Base-by-base conservation (phyloP, 2,888 invertebrate species). In the Apantesis nais region DNA sequence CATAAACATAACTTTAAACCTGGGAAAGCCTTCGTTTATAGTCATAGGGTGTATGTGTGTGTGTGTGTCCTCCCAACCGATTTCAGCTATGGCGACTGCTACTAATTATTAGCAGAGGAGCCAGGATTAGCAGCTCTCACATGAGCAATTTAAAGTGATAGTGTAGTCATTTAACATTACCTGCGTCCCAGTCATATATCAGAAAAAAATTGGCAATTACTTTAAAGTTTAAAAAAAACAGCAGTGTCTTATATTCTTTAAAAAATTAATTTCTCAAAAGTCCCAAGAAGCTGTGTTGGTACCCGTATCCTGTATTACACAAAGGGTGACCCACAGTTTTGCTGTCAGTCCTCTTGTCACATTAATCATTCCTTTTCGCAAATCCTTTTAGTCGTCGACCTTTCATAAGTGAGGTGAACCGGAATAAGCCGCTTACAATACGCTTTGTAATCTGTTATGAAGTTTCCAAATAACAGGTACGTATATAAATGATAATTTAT, bases 351-450 rank as follows among this genome's bases (percentile, higher is more conserved):
- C 72, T 63, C 62, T 62, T 63, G 70, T 74, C 79, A 74, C 86
- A 87, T 89, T 89, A 87, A 87, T 90, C 85, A 89, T 86, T 84
- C 86, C 83, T 76, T 82, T 86, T 82, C 67, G 79, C 80, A 85
- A 88, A 88, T 87, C 88, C 89, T 83, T 86, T 86, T 80, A 85
- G 84, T 79, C 79, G 78, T 71, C 77, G 78, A 85, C 86, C 86
- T 87, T 88, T 86, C 83, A 80, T 79, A 73, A 76, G 71, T 73
- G 72, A 78, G 80, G 76, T 80, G 75, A 77, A 83, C 80, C 74
- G 74, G 76, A 79, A 78, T 88, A 88, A 88, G 80, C 85, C 66
- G 85, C 83, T 88, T 85, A 83, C 73, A 79, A 80, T 83, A 75
- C 52, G 65, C 39, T 66, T 65, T 64, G 67, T 64, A 64, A 25